Evolutionary conservation across 2,888 invertebrate genomes (phyloP).

Genomic region (Yponomeuta plumbellus): DNA sequence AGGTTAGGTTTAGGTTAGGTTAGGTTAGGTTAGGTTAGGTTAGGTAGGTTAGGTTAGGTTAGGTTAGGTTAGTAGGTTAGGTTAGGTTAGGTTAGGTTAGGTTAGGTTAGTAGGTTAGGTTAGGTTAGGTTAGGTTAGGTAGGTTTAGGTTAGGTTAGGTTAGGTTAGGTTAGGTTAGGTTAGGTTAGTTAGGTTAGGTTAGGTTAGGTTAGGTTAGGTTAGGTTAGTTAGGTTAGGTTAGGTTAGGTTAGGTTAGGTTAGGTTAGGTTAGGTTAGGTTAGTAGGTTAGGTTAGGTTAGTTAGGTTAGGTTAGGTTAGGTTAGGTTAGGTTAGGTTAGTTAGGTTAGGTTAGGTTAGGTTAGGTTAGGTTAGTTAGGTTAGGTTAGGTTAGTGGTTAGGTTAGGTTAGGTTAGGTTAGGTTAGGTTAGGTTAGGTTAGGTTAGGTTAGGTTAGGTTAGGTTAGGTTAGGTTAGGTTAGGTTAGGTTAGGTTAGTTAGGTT

Average conservation of each 20-base stretch:
- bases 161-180: slow-evolving; percentile 20
- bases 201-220: slow-evolving; percentile 17
- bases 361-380: slow-evolving; percentile 16
- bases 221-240: slow-evolving; percentile 5
- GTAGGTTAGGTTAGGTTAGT: slow-evolving; percentile 17
- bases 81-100: slow-evolving; percentile 15
- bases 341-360: slow-evolving; percentile 18
- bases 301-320: slow-evolving; percentile 18
- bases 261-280: slow-evolving; percentile 19
- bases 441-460: slow-evolving; percentile 17
- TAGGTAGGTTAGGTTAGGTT: slow-evolving; percentile 20
- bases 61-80: slow-evolving; percentile 16
- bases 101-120: slow-evolving; percentile 19
- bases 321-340: slow-evolving; percentile 18
- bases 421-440: slow-evolving; percentile 18
- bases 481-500: slow-evolving; percentile 15
- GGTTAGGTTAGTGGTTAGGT: not conserved
- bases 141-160: slow-evolving; percentile 19
- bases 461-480: slow-evolving; percentile 11
- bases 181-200: slow-evolving; percentile 19
- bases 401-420: slow-evolving; percentile 5
- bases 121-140: slow-evolving; percentile 20
- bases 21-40: slow-evolving; percentile 17
- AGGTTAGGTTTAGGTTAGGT: slow-evolving; percentile 15
- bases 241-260: slow-evolving; percentile 17